Evolutionary conservation across 2,888 invertebrate species (phyloP).

Genomic region (Meta bourneti): DNA sequence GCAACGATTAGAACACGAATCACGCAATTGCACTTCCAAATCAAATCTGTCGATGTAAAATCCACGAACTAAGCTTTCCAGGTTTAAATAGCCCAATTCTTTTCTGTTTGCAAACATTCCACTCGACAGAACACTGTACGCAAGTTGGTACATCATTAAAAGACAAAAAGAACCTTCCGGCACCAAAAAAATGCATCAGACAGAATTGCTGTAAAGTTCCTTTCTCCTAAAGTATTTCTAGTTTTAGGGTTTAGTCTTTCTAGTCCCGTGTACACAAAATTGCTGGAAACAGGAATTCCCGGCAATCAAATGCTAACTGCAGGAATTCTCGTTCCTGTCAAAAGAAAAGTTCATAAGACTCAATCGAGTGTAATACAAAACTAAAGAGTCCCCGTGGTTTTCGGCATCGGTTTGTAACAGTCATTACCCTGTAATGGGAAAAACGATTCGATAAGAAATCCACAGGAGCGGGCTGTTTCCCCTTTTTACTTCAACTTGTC

Average conservation of each 20-base stretch:
- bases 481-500: not conserved
- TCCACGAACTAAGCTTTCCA: not conserved
- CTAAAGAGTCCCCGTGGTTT: not conserved
- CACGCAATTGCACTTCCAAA: no score
- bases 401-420: not conserved
- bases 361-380: not conserved
- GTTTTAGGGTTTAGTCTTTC: no score
- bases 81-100: not conserved
- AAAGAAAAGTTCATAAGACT: not conserved
- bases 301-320: not conserved
- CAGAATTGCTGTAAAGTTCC: not conserved
- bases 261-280: not conserved
- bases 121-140: not conserved
- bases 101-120: not conserved
- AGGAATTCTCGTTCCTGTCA: not conserved
- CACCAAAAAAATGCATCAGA: not conserved
- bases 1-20: no score
- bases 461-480: not conserved
- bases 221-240: not conserved
- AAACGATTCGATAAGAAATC: not conserved
- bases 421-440: not conserved
- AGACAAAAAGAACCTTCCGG: not conserved
- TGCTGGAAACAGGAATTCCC: not conserved
- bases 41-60: no score
- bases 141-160: not conserved